Conservation (phyloP, 2,113 vertebrate genomes). For the Vulpes vulpes region DNA sequence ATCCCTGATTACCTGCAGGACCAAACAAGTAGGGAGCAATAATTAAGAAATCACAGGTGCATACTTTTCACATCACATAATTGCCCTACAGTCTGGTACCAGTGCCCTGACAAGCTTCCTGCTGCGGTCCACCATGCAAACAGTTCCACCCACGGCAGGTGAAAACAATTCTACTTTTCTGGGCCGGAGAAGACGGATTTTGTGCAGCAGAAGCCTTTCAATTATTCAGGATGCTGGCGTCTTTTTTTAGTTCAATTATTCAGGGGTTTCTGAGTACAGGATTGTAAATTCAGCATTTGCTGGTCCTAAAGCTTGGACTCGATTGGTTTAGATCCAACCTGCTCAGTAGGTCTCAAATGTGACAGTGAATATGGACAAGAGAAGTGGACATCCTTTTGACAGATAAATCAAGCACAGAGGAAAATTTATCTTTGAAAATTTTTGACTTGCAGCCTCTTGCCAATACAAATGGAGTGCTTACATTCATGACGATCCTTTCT, state of each 20-base stretch:
- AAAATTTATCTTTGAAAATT: conserved; percentile 38
- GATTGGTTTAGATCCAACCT: background rate
- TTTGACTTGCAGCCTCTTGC: conserved; percentile 38
- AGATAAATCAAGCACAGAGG: conserved; percentile 18
- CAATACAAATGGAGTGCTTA: background rate
- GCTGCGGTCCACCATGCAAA: conserved; percentile 53
- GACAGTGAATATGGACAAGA: background rate
- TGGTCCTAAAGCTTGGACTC: conserved; percentile 5
- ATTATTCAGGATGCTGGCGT: conserved; percentile 42
- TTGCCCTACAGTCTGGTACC: background rate
- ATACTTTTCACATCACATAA: conserved; percentile 75
- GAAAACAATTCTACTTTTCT: conserved; percentile 16
- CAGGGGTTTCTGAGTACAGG: conserved; percentile 34
- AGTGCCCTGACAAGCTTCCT: conserved; percentile 55
- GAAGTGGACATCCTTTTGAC: background rate
- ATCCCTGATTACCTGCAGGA: conserved; percentile 56
- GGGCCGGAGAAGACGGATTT: conserved; percentile 12
- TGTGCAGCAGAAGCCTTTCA: conserved; percentile 22
- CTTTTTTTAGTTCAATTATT: conserved; percentile 58
- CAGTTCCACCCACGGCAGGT: conserved; percentile 23
- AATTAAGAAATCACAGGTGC: conserved; percentile 67
- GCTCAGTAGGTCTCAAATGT: background rate
- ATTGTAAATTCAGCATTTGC: conserved; percentile 62
- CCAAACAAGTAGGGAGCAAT: conserved; percentile 66
- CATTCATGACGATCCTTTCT: background rate